phyloP scores from a whole-genome alignment of 23 tunicate genomes.

The Corella eumyota region DNA sequence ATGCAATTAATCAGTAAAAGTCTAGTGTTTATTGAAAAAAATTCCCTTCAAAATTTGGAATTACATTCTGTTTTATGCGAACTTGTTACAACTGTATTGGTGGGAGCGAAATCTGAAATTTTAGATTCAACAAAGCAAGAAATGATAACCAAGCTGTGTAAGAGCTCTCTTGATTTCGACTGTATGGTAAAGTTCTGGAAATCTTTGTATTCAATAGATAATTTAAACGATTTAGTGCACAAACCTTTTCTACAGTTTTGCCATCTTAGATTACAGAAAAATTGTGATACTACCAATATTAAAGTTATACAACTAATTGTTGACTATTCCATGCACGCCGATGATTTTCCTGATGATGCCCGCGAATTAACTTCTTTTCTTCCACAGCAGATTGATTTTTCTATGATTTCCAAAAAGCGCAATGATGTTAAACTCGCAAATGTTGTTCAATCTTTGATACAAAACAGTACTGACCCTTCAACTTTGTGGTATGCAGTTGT shows the following conservation, averaged over 20 bases:
- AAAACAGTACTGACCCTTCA: conserved; percentile 2
- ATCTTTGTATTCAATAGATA: background rate
- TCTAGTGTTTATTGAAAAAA: no score
- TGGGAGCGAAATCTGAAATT: conserved; percentile 12
- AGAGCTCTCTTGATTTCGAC: background rate
- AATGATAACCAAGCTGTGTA: background rate
- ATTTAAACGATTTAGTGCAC: conserved; percentile 4
- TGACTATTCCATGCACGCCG: conserved; percentile 1
- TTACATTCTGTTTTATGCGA: conserved; percentile 11
- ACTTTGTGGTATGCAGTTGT: conserved; percentile 43
- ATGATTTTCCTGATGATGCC: conserved; percentile 21
- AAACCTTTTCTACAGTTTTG: conserved; percentile 38
- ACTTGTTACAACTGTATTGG: conserved; percentile 18
- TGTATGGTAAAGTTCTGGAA: conserved; percentile 9
- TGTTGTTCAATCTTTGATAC: conserved; percentile 9
- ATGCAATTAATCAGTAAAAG: no score
- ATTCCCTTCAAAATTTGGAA: no score
- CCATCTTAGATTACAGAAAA: conserved; percentile 13
- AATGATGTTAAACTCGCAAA: conserved; percentile 11
- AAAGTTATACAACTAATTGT: conserved; percentile 17
- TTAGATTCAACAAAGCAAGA: background rate
- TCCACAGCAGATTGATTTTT: conserved; percentile 32
- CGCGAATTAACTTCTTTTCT: conserved; percentile 3
- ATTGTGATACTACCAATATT: background rate
- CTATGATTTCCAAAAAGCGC: conserved; percentile 17